These are phyloP conservation scores for Dryocosmus kuriphilus DNA, from an alignment of 2,888 invertebrate species.

Conservation along the genomic window DNA sequence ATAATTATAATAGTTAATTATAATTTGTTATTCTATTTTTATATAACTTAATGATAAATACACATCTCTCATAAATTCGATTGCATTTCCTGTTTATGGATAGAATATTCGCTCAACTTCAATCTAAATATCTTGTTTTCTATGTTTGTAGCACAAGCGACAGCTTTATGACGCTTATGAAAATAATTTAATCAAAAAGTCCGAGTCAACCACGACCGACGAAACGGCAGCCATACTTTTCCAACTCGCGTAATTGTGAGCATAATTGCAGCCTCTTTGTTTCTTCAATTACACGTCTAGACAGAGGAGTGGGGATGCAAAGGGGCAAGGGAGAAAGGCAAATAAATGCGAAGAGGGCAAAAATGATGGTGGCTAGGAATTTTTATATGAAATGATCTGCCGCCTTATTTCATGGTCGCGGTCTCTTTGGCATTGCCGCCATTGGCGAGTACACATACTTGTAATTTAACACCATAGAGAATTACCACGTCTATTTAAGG, in stretches of 20 bases:
- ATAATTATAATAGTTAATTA: not conserved
- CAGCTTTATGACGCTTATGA: constrained; percentile 53
- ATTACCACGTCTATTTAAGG: constrained; percentile 17
- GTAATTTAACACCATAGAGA: constrained; percentile 26
- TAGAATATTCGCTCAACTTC: not conserved
- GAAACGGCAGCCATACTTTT: constrained; percentile 66
- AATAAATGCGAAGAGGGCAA: constrained; percentile 57
- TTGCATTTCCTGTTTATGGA: too few species aligned
- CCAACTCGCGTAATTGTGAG: constrained; percentile 68
- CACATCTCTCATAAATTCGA: not conserved
- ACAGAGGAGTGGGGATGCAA: constrained; percentile 60
- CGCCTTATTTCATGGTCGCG: constrained; percentile 51
- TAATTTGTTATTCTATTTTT: not conserved
- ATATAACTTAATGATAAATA: not conserved
- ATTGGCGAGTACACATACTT: not conserved
- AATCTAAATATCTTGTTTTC: not conserved
- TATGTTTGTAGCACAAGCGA: constrained; percentile 7
- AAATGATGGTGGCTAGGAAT: constrained; percentile 63
- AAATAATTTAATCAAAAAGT: constrained; percentile 72
- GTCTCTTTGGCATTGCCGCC: constrained; percentile 49
- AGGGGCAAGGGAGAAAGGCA: constrained; percentile 42
- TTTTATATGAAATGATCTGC: constrained; percentile 70
- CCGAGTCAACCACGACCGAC: constrained; percentile 56
- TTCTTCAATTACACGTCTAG: constrained; percentile 76
- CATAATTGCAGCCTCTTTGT: constrained; percentile 76